Conservation (phyloP, 2,888 invertebrate species). For the Actias luna region DNA sequence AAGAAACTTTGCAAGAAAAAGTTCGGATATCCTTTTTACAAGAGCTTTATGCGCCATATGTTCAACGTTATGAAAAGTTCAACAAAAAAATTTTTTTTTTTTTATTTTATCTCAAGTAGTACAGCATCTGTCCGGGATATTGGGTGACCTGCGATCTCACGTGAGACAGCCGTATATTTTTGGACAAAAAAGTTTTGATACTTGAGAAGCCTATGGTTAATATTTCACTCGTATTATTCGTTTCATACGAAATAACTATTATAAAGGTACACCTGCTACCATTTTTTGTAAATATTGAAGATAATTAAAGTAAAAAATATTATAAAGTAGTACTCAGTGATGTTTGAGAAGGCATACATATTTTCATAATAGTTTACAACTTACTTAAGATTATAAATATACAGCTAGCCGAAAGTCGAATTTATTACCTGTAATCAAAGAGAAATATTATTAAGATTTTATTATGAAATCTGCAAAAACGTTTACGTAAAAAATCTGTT, state of each 20-base stretch:
- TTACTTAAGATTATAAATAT: not conserved
- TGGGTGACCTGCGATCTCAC: conserved; percentile 65
- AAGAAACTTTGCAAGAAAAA: conserved; percentile 23
- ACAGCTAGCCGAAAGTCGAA: not conserved
- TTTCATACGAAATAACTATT: no score
- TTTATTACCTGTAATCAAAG: conserved; percentile 5
- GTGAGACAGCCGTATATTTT: conserved; percentile 37
- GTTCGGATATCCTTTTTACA: conserved; percentile 30
- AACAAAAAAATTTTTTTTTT: conserved; percentile 47
- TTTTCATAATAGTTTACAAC: not conserved
- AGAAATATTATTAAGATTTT: not conserved
- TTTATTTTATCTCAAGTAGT: conserved; percentile 43
- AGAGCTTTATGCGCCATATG: conserved; percentile 27
- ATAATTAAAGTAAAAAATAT: no score
- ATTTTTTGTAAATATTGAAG: no score
- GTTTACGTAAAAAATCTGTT: not conserved
- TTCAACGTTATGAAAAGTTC: conserved; percentile 23
- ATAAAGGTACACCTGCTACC: no score
- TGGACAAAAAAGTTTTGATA: conserved; percentile 36
- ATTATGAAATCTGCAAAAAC: not conserved
- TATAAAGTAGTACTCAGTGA: not conserved
- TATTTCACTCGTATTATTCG: not conserved
- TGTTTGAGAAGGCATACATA: not conserved
- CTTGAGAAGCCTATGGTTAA: conserved; percentile 22
- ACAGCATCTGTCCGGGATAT: conserved; percentile 72